Conservation (phyloP, 2,888 invertebrate species). For the Volucella inanis region DNA sequence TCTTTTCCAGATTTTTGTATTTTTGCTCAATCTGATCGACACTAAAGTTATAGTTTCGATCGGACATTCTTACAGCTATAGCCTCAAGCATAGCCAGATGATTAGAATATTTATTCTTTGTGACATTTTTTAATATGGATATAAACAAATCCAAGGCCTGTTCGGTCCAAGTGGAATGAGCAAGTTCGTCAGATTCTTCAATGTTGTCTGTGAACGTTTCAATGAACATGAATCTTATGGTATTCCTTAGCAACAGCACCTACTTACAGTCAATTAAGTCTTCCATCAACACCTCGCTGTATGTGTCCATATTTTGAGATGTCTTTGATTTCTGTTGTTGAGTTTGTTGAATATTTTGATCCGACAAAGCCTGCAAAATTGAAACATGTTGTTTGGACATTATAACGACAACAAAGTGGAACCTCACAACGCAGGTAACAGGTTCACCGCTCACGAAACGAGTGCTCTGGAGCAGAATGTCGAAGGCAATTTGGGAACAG, state of each 20-base stretch:
- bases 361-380: neutral
- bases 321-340: neutral
- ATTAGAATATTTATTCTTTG: slow-evolving; percentile 7
- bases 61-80: slow-evolving; percentile 43
- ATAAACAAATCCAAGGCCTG: slow-evolving; percentile 65
- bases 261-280: slow-evolving; percentile 67
- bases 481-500: too few species aligned
- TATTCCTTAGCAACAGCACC: neutral
- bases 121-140: slow-evolving; percentile 54
- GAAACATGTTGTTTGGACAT: too few species aligned
- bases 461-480: too few species aligned
- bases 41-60: slow-evolving; percentile 33
- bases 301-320: slow-evolving; percentile 23
- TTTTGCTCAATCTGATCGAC: slow-evolving; percentile 44
- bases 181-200: slow-evolving; percentile 20
- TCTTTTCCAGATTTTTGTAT: slow-evolving; percentile 57
- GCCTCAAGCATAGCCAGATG: slow-evolving; percentile 51
- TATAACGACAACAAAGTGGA: too few species aligned
- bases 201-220: slow-evolving; percentile 17
- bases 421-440: too few species aligned
- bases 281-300: slow-evolving; percentile 45
- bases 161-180: slow-evolving; percentile 60
- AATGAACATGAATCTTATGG: neutral
- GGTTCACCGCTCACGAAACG: too few species aligned
- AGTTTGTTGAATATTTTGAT: neutral